Percentiles rank a stretch among this genome's conserved stretches.
phyloP scores from a whole-genome alignment of 2,888 invertebrate genomes.

The Drosophila cognata region DNA sequence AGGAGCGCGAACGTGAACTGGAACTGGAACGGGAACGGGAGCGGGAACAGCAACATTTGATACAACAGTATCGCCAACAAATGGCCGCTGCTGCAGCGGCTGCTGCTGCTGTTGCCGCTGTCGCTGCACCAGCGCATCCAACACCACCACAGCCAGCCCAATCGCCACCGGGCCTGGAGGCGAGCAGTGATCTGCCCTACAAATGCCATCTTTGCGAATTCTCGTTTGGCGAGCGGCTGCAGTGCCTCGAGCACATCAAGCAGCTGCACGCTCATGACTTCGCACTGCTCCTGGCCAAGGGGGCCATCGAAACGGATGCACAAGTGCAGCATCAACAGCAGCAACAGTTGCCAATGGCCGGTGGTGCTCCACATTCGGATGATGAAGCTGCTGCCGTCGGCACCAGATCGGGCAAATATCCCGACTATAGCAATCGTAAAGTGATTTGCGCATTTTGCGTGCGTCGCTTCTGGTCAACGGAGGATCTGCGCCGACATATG shows the following conservation, averaged over 20 bases:
- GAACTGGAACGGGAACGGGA: constrained; percentile 78
- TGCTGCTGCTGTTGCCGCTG: constrained; percentile 5
- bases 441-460: constrained; percentile 96
- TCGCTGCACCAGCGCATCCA: constrained; percentile 1
- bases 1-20: constrained; percentile 43
- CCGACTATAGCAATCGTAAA: constrained; percentile 94
- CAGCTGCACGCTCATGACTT: constrained; percentile 91
- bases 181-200: constrained; percentile 89
- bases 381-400: constrained; percentile 85
- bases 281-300: constrained; percentile 92
- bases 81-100: constrained; percentile 37
- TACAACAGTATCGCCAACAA: constrained; percentile 85
- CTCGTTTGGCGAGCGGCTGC: constrained; percentile 91
- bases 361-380: constrained; percentile 37
- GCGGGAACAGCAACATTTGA: constrained; percentile 57
- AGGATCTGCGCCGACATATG: constrained; percentile 97
- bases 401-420: constrained; percentile 89
- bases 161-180: not conserved
- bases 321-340: constrained; percentile 20
- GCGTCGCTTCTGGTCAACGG: constrained; percentile 97
- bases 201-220: constrained; percentile 97
- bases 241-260: constrained; percentile 93
- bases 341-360: not conserved
- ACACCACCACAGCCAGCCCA: not conserved
- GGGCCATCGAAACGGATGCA: constrained; percentile 87